Conservation (phyloP, 2,888 invertebrate species). For the Leuctra nigra region DNA sequence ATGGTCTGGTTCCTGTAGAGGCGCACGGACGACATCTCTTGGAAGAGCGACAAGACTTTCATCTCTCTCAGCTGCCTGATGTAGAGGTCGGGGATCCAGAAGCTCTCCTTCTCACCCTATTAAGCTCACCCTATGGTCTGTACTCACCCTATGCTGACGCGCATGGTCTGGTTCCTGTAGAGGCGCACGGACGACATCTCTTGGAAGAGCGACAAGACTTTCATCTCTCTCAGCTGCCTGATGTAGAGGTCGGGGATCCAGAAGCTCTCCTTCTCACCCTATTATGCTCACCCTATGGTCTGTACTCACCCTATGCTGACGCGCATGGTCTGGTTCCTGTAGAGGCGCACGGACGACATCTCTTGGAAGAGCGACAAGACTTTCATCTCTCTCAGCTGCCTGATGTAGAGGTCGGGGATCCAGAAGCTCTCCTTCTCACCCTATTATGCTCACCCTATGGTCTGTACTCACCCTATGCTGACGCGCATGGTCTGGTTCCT, state of each 20-base stretch:
- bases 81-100: slow-evolving; percentile 58
- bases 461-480: slow-evolving; percentile 53
- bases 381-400: slow-evolving; percentile 55
- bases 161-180: slow-evolving; percentile 54
- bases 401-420: slow-evolving; percentile 58
- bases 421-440: slow-evolving; percentile 44
- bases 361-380: slow-evolving; percentile 55
- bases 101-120: no score
- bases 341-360: slow-evolving; percentile 54
- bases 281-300: no score
- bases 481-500: slow-evolving; percentile 55
- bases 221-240: slow-evolving; percentile 55
- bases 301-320: slow-evolving; percentile 58
- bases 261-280: no score
- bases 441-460: no score
- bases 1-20: slow-evolving; percentile 55
- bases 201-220: slow-evolving; percentile 52
- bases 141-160: slow-evolving; percentile 58
- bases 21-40: slow-evolving; percentile 55
- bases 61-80: slow-evolving; percentile 57
- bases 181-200: slow-evolving; percentile 56
- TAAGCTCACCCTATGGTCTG: no score
- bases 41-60: slow-evolving; percentile 53
- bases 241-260: slow-evolving; percentile 60
- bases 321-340: slow-evolving; percentile 54